Evolutionary conservation across 2,888 invertebrate species (phyloP).

Genomic region (Limnephilus marmoratus): DNA sequence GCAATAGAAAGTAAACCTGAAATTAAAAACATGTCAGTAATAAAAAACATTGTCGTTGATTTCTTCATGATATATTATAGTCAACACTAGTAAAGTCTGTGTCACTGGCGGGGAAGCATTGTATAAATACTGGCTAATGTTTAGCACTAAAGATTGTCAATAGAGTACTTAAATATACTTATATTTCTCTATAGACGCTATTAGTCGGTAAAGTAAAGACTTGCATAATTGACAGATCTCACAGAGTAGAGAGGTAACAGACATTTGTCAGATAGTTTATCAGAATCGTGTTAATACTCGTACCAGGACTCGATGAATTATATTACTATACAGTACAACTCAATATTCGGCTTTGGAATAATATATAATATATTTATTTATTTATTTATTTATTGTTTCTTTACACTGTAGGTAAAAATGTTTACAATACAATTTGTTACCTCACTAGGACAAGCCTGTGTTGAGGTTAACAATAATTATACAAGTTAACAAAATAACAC

Average conservation of each 20-base stretch:
- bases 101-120: neutral
- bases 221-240: neutral
- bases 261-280: neutral
- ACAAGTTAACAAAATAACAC: no score
- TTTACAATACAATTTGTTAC: no score
- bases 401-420: no score
- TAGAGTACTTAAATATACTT: neutral
- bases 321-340: neutral
- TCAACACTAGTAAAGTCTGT: neutral
- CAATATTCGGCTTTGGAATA: neutral
- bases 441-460: no score
- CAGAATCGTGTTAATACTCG: neutral
- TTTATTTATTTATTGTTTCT: no score
- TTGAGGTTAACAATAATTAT: no score
- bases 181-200: neutral
- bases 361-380: no score
- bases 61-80: neutral
- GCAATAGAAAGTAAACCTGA: neutral
- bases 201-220: neutral
- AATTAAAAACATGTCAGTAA: no score
- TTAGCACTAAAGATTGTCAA: slow-evolving; percentile 28
- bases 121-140: slow-evolving; percentile 14
- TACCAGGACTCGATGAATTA: neutral
- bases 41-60: no score
- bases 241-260: neutral